Evolutionary conservation across 2,113 vertebrate species (phyloP).

Genomic region (Leucosticte australis): DNA sequence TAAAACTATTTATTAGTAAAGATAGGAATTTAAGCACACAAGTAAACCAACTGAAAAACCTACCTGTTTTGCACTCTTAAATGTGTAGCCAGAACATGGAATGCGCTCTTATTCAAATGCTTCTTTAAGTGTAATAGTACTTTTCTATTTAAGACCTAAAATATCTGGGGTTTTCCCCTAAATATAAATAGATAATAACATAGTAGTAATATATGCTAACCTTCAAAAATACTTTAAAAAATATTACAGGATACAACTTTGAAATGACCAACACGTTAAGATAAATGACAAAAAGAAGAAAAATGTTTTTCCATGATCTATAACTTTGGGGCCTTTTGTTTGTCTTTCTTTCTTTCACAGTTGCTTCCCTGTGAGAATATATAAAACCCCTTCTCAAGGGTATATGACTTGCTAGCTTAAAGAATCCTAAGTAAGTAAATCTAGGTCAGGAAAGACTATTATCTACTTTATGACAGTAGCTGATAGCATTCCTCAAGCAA

Average conservation of each 20-base stretch:
- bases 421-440: neutral
- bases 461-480: neutral
- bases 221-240: neutral
- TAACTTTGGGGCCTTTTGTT: neutral
- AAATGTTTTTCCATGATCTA: neutral
- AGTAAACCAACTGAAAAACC: neutral
- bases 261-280: rapidly evolving
- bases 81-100: neutral
- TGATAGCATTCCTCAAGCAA: constrained; percentile 4
- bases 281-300: neutral
- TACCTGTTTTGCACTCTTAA: neutral
- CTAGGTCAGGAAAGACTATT: neutral
- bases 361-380: neutral
- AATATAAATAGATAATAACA: neutral
- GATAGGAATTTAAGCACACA: neutral
- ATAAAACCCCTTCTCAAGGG: neutral
- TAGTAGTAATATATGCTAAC: neutral
- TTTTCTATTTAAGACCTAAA: neutral
- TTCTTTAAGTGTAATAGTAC: neutral
- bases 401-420: neutral
- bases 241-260: neutral
- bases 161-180: rapidly evolving
- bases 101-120: neutral
- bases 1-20: neutral
- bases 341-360: neutral